Base-by-base conservation (phyloP, 2,797 vertebrate species). In the Hoplostethus mediterraneus region DNA sequence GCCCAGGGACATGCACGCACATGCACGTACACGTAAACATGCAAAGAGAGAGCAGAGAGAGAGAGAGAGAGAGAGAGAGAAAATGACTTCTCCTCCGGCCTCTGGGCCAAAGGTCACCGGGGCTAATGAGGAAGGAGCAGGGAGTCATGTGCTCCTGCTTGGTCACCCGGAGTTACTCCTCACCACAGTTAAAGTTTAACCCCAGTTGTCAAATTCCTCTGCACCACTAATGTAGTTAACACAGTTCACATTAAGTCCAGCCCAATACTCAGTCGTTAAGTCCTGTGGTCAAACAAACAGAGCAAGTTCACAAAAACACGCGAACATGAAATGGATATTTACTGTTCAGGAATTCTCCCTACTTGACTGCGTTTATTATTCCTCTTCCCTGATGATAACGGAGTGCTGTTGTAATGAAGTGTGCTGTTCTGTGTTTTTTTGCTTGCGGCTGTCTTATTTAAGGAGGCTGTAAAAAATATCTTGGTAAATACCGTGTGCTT, bases 101-200 rank as follows among this genome's bases (percentile, higher is more conserved):
- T 87, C 52, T 77, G 74, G 90, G 90, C 83, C 88, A 93, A 93
- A 94, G 90, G 91, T 80, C 89, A 87, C 30, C 1, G 4, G 58
- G 81, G 83, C 84, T 93, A 91, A 93, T 92, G 87, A 92, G 91
- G 77, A 89, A 86, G 76, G 76, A 88, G 71, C 80, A 82, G 64
- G 64, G 71, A 84, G 83, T 93, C 89, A 89, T 90, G 89, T 85
- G 90, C 73, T 85, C 45, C 5, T 68, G 77, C 86, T 70, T 17
- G 60, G 66, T 85, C 80, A 66, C 65, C 69, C 75, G 63, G 71
- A 74, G 73, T 84, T 83, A 73, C 77, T 86, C 71, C 56, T 70
- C 70, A 60, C 84, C 74, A 61, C 62, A 87, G 91, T 93, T 93
- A 94, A 93, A 90, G 78, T 92, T 93, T 92, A 93, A 95, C 89